Percentiles rank a stretch among this genome's conserved stretches.
Conservation (phyloP, 2,888 invertebrate genomes). For the Hydropsyche betteni region DNA sequence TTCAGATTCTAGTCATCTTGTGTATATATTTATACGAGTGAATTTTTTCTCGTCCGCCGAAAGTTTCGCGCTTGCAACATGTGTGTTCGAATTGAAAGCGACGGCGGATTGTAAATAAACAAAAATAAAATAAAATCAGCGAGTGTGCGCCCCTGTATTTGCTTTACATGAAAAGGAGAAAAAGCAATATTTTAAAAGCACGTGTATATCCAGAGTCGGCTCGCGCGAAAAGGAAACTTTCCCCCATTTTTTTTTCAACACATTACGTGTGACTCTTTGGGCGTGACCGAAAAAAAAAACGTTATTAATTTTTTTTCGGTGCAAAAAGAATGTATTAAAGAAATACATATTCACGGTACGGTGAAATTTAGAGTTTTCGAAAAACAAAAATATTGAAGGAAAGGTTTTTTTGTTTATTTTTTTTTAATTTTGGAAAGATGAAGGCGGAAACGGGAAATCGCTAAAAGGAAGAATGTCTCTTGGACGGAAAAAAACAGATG, state of each 20-base stretch:
- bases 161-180: not conserved
- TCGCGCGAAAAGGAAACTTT: no score
- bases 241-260: no score
- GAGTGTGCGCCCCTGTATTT: not conserved
- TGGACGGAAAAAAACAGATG: conserved; percentile 9
- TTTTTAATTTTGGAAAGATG: conserved; percentile 5
- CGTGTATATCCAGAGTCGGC: not conserved
- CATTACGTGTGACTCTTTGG: no score
- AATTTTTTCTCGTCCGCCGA: conserved; percentile 11
- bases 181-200: conserved; percentile 25
- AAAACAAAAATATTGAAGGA: not conserved
- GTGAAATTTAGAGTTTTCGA: not conserved
- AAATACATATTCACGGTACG: not conserved
- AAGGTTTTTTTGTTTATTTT: not conserved
- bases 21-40: not conserved
- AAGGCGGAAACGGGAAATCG: not conserved
- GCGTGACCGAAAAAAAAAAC: not conserved
- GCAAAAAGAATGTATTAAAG: not conserved
- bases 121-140: conserved; percentile 1
- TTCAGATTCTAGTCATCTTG: conserved; percentile 37
- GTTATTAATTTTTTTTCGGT: not conserved
- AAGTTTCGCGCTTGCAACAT: conserved; percentile 31
- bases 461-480: not conserved
- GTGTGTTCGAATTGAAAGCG: conserved; percentile 30
- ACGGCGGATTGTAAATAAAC: conserved; percentile 17